Base-by-base conservation (phyloP, 2,888 invertebrate genomes). In the Cerastis leucographa region DNA sequence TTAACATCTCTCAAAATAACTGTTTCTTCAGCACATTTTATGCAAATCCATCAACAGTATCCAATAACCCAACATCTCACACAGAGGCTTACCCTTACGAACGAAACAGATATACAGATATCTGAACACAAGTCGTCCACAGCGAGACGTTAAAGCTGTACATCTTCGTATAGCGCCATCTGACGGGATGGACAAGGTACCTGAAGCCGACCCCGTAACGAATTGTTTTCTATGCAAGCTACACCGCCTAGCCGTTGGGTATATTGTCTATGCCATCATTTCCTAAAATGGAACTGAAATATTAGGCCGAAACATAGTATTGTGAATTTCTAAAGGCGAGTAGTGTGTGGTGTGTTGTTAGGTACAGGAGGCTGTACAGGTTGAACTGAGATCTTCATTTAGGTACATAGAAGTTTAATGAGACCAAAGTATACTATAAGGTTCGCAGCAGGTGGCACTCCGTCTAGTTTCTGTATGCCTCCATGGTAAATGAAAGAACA, bases 231-330 rank as follows among this genome's bases (percentile, higher is more conserved):
- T 29, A 72, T 51, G 73, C 64, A 80, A 17, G 56, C 78, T 19
- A 40, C 22, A n/a, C 29, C 44, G 25, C 29, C 68, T 11, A 22
- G 51, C 40, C 22, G 44, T 25, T 22, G 22, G 49, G n/a, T 17
- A 25, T 29, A 84, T 80, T 84, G 72, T 79, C 56, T 79, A 67
- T 72, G 59, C 29, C n/a, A 84, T 29, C 56, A 61, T 64, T n/a
- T 72, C 46, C 80, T 73, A 54, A 81, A 81, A 84, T 80, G 84
- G 14, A 72, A 72, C 73, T 71, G 73, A 84, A 72, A 64, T 84
- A 84, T 81, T 72, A 56, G 14, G 56, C 17, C 42, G 40, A 44
- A 83, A 84, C 73, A 80, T n/a, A 51, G 59, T 64, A 64, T 40
- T 68, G 62, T 59, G 72, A 66, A 56, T 62, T 35, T 78, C 49